Base-by-base conservation (phyloP, 2,113 vertebrate genomes). In the Sinocyclocheilus anophthalmus region DNA sequence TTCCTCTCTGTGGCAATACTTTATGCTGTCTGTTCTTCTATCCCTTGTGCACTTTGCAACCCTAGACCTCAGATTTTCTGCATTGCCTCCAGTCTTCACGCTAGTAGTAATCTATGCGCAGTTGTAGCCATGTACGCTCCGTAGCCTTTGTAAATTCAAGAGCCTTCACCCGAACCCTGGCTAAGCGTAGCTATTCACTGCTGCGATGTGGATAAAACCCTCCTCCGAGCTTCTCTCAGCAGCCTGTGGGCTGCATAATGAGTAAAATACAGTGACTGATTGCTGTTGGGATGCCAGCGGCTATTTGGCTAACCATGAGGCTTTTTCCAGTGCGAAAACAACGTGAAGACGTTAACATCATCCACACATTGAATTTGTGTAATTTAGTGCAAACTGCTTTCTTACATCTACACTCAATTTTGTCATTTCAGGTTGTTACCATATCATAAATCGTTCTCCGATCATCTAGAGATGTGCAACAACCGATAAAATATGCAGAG, bases 241-340 rank as follows among this genome's bases (percentile, higher is more conserved):
- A 80, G 85, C 81, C 83, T 89, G 88, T 79, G 78, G 87, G 79
- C 81, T 88, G 91, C 90, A 91, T 93, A 93, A 95, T 91, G 90
- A 93, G 91, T 53, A 88, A 83, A 87, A 82, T 90, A 84, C 89
- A 88, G 84, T 69, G 26, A 88, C 89, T 63, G 83, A 83, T 79
- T 84, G 89, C 92, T 90, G 86, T 90, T 88, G 91, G 93, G 86
- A 76, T 85, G 92, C 93, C 90, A 91, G 88, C 87, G 91, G 93
- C 92, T 86, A 84, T 90, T 90, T 65, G 91, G 87, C 87, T 88
- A 84, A 89, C 82, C 81, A 45, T 84, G 72, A 90, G 87, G 87
- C 88, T 90, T 85, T 70, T 83, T 88, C 81, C 82, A 87, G 89
- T 88, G 87, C 85, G 87, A 88, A 89, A 18, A 84, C 57, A 87